phyloP scores from a whole-genome alignment of 1,140 invertebrate genomes.

The Cydia amplana region DNA sequence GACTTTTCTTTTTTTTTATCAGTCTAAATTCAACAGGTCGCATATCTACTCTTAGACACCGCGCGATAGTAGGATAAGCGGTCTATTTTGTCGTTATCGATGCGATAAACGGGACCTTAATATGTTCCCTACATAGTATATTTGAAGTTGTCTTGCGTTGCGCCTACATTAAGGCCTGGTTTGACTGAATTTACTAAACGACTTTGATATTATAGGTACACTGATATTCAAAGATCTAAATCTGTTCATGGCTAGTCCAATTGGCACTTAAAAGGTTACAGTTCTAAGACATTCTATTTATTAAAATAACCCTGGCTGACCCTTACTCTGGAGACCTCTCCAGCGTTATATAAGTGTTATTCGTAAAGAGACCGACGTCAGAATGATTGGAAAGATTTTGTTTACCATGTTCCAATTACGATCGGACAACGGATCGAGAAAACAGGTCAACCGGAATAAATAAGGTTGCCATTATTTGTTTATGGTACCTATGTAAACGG shows the following conservation, averaged over 20 bases:
- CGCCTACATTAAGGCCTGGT: too few species aligned
- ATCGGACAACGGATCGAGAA: background rate
- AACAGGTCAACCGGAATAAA: conserved; percentile 10
- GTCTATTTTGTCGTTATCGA: too few species aligned
- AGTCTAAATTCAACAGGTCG: too few species aligned
- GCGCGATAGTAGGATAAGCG: too few species aligned
- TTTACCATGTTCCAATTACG: conserved; percentile 8
- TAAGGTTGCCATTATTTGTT: conserved; percentile 14
- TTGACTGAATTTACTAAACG: too few species aligned
- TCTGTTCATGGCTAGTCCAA: background rate
- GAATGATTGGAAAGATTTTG: conserved; percentile 15
- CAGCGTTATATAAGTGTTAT: conserved; percentile 6
- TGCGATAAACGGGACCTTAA: too few species aligned
- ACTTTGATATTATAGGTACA: background rate
- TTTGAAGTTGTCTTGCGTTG: too few species aligned
- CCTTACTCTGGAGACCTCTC: conserved; percentile 10
- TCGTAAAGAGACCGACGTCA: background rate
- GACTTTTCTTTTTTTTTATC: too few species aligned
- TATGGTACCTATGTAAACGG: background rate
- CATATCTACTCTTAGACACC: too few species aligned
- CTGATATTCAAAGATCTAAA: background rate
- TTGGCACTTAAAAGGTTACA: conserved; percentile 8
- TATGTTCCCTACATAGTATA: too few species aligned
- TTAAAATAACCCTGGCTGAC: background rate
- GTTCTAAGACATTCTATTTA: conserved; percentile 7